Conservation (phyloP, 2,888 invertebrate species). For the Therioaphis trifolii region DNA sequence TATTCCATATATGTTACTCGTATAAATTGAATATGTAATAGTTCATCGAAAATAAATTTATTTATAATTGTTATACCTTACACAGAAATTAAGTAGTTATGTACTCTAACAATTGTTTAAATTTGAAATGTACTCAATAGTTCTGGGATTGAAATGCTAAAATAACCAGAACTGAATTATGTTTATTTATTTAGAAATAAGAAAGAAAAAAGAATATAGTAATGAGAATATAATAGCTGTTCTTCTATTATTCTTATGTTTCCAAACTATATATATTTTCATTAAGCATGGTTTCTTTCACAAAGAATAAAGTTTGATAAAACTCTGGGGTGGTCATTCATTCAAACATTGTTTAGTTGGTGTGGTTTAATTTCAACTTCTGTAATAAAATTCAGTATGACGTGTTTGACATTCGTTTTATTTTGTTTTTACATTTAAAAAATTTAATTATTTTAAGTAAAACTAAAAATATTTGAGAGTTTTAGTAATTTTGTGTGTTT, state of each 20-base stretch:
- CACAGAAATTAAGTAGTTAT: background rate
- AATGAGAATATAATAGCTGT: background rate
- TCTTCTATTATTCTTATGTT: background rate
- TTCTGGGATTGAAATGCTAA: background rate
- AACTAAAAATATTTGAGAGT: background rate
- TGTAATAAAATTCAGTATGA: background rate
- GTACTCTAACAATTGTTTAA: background rate
- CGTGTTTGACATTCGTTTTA: background rate
- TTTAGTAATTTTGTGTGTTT: background rate
- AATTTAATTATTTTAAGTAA: background rate
- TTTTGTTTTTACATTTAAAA: background rate
- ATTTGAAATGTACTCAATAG: background rate
- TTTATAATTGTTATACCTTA: background rate
- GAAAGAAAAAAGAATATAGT: background rate
- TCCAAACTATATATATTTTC: constrained; percentile 5
- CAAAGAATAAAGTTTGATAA: background rate
- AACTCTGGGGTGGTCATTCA: background rate
- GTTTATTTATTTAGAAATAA: background rate
- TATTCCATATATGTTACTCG: too few relatives aligned
- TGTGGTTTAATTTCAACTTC: background rate
- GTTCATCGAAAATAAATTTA: background rate
- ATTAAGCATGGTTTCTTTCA: background rate
- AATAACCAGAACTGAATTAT: background rate
- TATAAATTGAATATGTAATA: too few relatives aligned
- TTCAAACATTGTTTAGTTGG: background rate